Evolutionary conservation across 2,797 vertebrate species (phyloP).

Genomic region (Lacerta viridis): DNA sequence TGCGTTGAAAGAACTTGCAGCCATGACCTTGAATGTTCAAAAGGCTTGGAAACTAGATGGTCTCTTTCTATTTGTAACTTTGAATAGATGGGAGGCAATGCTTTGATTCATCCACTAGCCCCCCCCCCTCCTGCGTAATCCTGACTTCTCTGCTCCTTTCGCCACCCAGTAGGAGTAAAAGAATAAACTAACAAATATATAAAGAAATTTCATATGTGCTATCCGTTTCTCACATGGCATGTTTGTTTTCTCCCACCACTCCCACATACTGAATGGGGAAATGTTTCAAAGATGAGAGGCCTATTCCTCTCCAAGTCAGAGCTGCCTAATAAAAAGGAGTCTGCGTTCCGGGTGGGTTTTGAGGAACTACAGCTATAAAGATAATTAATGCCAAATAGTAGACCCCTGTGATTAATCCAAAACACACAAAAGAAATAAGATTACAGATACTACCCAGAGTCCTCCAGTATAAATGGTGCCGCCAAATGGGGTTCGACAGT

Average conservation of each 20-base stretch:
- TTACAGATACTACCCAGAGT: background rate
- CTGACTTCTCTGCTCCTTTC: background rate
- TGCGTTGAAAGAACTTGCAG: background rate
- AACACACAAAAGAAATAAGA: conserved; percentile 25
- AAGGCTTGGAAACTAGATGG: background rate
- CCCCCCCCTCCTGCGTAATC: background rate
- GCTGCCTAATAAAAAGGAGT: background rate
- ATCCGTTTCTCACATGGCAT: background rate
- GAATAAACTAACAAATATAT: conserved; percentile 1
- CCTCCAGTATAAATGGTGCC: background rate
- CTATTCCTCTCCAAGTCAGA: background rate
- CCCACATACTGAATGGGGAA: background rate
- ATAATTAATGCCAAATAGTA: conserved; percentile 38
- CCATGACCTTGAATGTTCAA: background rate
- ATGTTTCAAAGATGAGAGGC: background rate
- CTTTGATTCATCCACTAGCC: background rate
- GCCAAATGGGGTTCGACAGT: background rate
- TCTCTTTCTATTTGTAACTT: background rate
- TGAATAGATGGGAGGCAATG: background rate
- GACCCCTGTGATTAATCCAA: background rate
- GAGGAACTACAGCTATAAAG: background rate
- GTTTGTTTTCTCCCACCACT: background rate
- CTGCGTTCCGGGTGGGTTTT: conserved; percentile 3
- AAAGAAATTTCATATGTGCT: background rate
- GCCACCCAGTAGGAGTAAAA: background rate